Evolutionary conservation across 2,888 invertebrate genomes (phyloP).

Genomic region (Rhyacophila evoluta): DNA sequence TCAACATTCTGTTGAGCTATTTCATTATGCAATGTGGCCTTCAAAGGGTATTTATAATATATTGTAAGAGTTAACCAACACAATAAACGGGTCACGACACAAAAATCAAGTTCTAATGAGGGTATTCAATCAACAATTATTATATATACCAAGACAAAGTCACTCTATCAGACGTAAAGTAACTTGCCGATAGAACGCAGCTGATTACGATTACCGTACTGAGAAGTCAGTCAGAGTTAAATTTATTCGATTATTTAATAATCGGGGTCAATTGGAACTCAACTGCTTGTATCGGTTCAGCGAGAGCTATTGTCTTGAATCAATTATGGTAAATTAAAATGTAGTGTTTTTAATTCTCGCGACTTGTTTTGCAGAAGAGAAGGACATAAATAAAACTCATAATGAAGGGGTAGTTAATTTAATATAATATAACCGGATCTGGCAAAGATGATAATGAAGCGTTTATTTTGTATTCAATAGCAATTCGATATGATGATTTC

Average conservation of each 20-base stretch:
- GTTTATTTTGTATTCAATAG: too few species aligned
- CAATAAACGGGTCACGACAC: slow-evolving; percentile 46
- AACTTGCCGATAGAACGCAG: not conserved
- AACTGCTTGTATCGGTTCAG: not conserved
- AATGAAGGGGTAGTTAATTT: not conserved
- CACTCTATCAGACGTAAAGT: not conserved
- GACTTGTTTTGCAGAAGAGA: not conserved
- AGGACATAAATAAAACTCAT: not conserved
- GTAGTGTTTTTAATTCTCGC: not conserved
- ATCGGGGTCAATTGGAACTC: slow-evolving; percentile 24
- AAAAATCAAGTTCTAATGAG: slow-evolving; percentile 31
- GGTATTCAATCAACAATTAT: slow-evolving; percentile 45
- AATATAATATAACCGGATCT: not conserved
- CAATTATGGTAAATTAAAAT: slow-evolving; percentile 24
- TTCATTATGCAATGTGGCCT: not conserved
- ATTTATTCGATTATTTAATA: slow-evolving; percentile 19
- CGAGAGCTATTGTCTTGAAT: not conserved
- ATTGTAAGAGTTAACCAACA: slow-evolving; percentile 23
- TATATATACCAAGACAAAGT: slow-evolving; percentile 13
- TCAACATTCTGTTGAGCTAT: not conserved
- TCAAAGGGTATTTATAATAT: slow-evolving; percentile 9
- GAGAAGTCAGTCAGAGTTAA: not conserved
- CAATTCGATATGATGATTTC: too few species aligned
- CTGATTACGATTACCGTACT: not conserved
- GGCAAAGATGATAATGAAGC: too few species aligned